Evolutionary conservation across 2,113 vertebrate species (phyloP).

Genomic region (Emberiza fucata): DNA sequence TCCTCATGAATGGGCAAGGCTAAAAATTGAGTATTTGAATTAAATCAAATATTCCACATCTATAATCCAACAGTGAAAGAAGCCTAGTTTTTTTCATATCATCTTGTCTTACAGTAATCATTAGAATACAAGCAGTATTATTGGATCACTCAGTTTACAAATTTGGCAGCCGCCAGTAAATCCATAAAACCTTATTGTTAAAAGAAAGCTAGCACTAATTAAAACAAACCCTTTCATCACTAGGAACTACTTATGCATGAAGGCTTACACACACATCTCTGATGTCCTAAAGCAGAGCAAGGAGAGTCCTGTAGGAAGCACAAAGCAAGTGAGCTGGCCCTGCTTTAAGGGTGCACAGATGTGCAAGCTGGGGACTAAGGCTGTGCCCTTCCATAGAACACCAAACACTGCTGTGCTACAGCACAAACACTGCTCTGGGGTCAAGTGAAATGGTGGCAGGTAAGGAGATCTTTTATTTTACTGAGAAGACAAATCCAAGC

Average conservation of each 20-base stretch:
- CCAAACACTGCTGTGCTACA: neutral
- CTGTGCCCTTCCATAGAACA: neutral
- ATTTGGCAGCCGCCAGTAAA: neutral
- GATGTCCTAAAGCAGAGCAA: neutral
- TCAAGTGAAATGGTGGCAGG: neutral
- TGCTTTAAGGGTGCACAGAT: neutral
- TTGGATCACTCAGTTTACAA: neutral
- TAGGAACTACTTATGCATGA: neutral
- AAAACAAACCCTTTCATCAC: neutral
- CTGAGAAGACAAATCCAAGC: neutral
- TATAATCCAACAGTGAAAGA: neutral
- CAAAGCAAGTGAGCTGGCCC: neutral
- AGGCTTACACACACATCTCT: neutral
- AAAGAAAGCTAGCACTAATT: neutral
- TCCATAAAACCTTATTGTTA: neutral
- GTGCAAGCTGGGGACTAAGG: neutral
- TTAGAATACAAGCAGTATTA: neutral
- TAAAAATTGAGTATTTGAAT: neutral
- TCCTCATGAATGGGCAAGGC: neutral
- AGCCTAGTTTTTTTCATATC: neutral
- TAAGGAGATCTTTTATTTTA: neutral
- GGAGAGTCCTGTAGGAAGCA: neutral
- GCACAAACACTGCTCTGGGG: neutral
- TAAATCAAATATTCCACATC: neutral
- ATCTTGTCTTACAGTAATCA: neutral